A percentile compares a stretch with the other conserved stretches of the same genome.
These are phyloP conservation scores for Sarotherodon lohbergeri DNA, from an alignment of 2,113 vertebrate genomes.

Conservation along the genomic window DNA sequence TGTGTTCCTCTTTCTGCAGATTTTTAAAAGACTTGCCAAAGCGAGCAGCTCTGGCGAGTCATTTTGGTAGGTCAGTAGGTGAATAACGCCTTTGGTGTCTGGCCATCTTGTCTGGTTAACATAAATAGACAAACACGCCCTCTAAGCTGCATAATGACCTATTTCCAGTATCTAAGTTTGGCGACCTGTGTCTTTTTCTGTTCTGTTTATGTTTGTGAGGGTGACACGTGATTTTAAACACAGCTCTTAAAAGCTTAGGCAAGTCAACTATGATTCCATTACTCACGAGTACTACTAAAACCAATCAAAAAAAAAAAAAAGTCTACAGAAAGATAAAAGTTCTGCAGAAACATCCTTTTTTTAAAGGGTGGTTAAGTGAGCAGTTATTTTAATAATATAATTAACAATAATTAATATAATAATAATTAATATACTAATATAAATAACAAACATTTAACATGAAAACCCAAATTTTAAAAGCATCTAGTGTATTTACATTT, in stretches of 20 bases:
- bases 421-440: too few species aligned
- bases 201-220: not conserved
- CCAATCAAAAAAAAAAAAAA: not conserved
- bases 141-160: not conserved
- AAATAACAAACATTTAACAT: not conserved
- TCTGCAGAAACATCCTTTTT: not conserved
- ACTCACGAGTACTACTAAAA: not conserved
- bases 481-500: not conserved
- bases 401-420: not conserved
- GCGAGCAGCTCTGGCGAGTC: not conserved
- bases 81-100: not conserved
- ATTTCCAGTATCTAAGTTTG: not conserved
- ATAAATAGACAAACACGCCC: not conserved
- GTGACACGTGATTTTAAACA: not conserved
- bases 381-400: not conserved
- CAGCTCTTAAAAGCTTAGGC: not conserved
- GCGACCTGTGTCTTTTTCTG: not conserved
- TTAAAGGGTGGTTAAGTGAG: not conserved
- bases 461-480: not conserved
- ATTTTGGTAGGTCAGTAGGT: constrained; percentile 12
- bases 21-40: not conserved
- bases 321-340: not conserved
- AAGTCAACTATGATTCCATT: not conserved
- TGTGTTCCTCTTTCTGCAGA: not conserved
- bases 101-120: not conserved